Base-by-base conservation (phyloP, 2,888 invertebrate genomes). In the Acanthosepion pharaonis region DNA sequence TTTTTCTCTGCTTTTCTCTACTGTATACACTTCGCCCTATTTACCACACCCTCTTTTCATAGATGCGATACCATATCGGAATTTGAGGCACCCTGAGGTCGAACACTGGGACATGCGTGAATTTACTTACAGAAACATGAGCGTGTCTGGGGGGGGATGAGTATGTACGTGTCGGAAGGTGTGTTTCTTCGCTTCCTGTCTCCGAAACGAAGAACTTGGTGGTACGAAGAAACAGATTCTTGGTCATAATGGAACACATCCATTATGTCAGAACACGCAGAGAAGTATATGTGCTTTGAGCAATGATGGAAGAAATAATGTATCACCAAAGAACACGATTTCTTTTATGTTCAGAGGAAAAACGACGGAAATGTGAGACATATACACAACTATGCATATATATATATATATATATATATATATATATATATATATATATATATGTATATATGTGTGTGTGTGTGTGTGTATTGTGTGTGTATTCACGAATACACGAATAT, bases 201-300 rank as follows among this genome's bases (percentile, higher is more conserved):
- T 8, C n/a, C 78, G 78, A 9, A 78, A 78, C 78, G 78, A n/a
- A 78, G 15, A 78, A 78, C 78, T n/a, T 15, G 78, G 9, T 78
- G 15, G 3, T 9, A 18, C 28, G n/a, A 78, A 28, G 78, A 28
- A 28, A n/a, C 11, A 78, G 11, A 28, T n/a, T 78, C 18, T 78
- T 78, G n/a, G 78, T 5, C 78, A n/a, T n/a, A n/a, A n/a, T 78
- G 28, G n/a, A 78, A 78, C 8, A 78, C n/a, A n/a, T 78, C 78
- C 78, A 78, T 78, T 78, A 78, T n/a, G 78, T 78, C n/a, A n/a
- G 11, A 78, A n/a, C 78, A 78, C n/a, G 78, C 78, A 78, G n/a
- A 78, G 28, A 78, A 28, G 9, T 78, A 28, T 78, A n/a, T 78
- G n/a, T n/a, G 78, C 78, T 78, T n/a, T 11, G n/a, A n/a, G 78